Conservation (phyloP, 2,113 vertebrate genomes). For the Lichenostomus cassidix region DNA sequence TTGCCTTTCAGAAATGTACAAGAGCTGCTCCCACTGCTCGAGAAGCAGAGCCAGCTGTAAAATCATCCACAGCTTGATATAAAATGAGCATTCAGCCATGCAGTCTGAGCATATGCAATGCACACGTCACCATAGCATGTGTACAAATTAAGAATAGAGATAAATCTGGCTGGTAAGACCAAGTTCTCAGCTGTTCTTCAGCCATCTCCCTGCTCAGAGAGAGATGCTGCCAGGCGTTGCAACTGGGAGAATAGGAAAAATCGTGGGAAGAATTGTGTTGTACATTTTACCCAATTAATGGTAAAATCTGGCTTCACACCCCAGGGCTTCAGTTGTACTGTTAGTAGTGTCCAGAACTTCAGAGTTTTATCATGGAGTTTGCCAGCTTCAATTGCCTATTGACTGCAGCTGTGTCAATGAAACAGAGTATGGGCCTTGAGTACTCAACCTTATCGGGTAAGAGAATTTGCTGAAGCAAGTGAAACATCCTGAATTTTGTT, state of each 20-base stretch:
- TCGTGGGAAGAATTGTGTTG: background rate
- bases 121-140: background rate
- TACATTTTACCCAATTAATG: background rate
- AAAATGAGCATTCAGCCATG: background rate
- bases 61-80: constrained; percentile 9
- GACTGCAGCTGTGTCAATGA: background rate
- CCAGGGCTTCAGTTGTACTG: background rate
- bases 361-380: background rate
- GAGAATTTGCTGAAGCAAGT: background rate
- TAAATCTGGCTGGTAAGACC: constrained; percentile 1
- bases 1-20: background rate
- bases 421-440: background rate
- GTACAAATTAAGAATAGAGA: constrained; percentile 17
- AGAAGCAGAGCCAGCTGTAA: constrained; percentile 50
- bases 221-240: background rate
- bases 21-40: constrained; percentile 18
- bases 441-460: background rate
- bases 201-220: background rate
- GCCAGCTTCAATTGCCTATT: background rate
- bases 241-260: background rate
- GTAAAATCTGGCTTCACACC: background rate
- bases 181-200: constrained; percentile 17
- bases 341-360: background rate
- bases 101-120: constrained; percentile 8
- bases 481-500: background rate